Evolutionary conservation across 1,140 invertebrate genomes (phyloP), one percentile per base, ranked within the genome.

Genomic region (Phymastichus coffea): DNA sequence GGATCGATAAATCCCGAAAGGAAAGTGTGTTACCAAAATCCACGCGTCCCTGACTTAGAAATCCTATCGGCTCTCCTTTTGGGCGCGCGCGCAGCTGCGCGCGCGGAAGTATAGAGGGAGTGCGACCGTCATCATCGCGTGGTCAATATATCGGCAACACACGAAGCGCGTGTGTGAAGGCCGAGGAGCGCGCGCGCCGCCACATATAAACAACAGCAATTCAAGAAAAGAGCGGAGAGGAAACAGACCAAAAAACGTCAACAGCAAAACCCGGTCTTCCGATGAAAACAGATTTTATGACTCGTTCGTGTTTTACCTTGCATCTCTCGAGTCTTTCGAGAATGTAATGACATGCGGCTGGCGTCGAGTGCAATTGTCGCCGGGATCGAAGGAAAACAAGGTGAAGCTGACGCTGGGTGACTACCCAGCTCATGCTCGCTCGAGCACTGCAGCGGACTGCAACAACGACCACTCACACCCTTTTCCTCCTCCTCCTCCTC

Each of bases 371-470:
- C n/a, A n/a, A n/a, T n/a, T n/a, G n/a, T n/a, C n/a, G n/a, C n/a
- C n/a, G n/a, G n/a, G n/a, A n/a, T n/a, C n/a, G n/a, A n/a, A n/a
- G n/a, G n/a, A n/a, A n/a, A 17, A 38, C 41, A 23, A 17, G 41
- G 25, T 23, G 41, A 14, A 19, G 17, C 20, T 20, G 41, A 44
- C 41, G 41, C 12, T 47, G 33, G 38, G 37, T 4, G 52, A 10
- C 26, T 23, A 44, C 40, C 38, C 28, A 40, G 37, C 25, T 23
- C 15, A 30, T 47, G 33, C 14, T 52, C 14, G 19, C n/a, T 22
- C 37, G 30, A 55, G 22, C 26, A 55, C 47, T n/a, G 60, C 40
- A 41, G 52, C 17, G 52, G 44, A 28, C 28, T n/a, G n/a, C n/a
- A n/a, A n/a, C n/a, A n/a, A n/a, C n/a, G n/a, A n/a, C n/a, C n/a